Conservation (phyloP, 2,888 invertebrate species). For the Noctua janthe region DNA sequence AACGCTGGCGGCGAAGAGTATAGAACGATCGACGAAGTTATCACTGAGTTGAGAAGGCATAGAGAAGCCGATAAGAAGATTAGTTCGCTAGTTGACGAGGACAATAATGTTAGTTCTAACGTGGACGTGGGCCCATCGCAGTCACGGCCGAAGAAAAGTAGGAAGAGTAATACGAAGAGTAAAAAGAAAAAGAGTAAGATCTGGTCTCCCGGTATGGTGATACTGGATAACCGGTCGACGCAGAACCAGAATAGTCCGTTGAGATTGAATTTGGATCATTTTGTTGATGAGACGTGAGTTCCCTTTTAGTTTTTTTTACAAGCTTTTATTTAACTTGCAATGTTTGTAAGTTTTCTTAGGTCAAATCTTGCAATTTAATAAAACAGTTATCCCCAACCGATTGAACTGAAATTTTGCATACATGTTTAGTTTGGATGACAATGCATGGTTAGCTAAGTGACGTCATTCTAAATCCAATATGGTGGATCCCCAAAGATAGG, state of each 20-base stretch:
- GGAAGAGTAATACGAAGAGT: constrained; percentile 77
- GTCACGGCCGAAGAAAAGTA: constrained; percentile 76
- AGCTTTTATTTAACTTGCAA: too few species aligned
- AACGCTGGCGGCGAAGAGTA: constrained; percentile 76
- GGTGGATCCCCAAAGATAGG: too few species aligned
- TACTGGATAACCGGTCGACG: constrained; percentile 82
- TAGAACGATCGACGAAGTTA: constrained; percentile 82
- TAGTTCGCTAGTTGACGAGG: constrained; percentile 72
- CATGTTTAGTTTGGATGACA: too few species aligned
- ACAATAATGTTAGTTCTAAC: constrained; percentile 66
- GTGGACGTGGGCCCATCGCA: constrained; percentile 71
- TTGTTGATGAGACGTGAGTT: constrained; percentile 86
- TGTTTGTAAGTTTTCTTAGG: too few species aligned
- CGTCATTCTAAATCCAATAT: too few species aligned
- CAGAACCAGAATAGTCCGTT: constrained; percentile 79
- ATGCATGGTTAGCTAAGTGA: too few species aligned
- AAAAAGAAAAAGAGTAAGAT: constrained; percentile 83
- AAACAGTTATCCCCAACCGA: too few species aligned
- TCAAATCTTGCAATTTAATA: too few species aligned
- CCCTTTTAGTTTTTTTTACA: not conserved
- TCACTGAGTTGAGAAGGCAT: constrained; percentile 80
- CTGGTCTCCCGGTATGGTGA: constrained; percentile 86
- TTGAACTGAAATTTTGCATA: too few species aligned
- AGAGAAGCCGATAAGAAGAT: constrained; percentile 77
- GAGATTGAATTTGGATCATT: constrained; percentile 87